Evolutionary conservation across 1,140 invertebrate species (phyloP), one percentile per base, ranked within the genome.

Genomic region (Drosophila micromelanica): DNA sequence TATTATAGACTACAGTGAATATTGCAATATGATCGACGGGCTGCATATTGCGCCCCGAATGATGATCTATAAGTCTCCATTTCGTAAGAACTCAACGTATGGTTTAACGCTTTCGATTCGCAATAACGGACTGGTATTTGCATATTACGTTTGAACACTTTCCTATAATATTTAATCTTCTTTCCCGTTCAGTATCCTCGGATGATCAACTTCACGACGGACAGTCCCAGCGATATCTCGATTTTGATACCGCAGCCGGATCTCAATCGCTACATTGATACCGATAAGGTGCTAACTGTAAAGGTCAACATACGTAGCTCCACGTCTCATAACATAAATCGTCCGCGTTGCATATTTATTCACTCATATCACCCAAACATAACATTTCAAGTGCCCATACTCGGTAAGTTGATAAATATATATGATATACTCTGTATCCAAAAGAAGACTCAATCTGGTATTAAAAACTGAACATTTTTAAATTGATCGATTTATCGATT

Each of bases 311-410:
- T 91, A 35, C 56, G 65, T 3, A 42, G 73, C 7, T 27, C 5
- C 0, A 52, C 48, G 2, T 38, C 42, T 1, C 17, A 40, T 0
- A 43, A 76, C 2, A 81, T 90, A 0, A 89, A 85, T 51, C 62
- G 76, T 0, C 52, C 65, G 0, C 81, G 90, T 12, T 69, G 79
- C 40, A 74, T 91, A 17, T 73, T 68, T 9, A 42, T 91, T 2
- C 64, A 89, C 30, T 74, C 67, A 5, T 76, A 65, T 40, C 90
- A 91, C 65, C 90, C 90, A 0, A 89, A 90, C 20, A 82, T 91
- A 5, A 89, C 65, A 7, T 89, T 91, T n/a, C 70, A 91, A 75
- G 78, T 91, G 32, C 90, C 90, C 15, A 91, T 91, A 0, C 74
- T 91, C 38, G 77, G 79, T 82, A 61, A 35, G 7, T 7, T 5